phyloP scores from a whole-genome alignment of 2,113 vertebrate species.

The Atherinomorus stipes region DNA sequence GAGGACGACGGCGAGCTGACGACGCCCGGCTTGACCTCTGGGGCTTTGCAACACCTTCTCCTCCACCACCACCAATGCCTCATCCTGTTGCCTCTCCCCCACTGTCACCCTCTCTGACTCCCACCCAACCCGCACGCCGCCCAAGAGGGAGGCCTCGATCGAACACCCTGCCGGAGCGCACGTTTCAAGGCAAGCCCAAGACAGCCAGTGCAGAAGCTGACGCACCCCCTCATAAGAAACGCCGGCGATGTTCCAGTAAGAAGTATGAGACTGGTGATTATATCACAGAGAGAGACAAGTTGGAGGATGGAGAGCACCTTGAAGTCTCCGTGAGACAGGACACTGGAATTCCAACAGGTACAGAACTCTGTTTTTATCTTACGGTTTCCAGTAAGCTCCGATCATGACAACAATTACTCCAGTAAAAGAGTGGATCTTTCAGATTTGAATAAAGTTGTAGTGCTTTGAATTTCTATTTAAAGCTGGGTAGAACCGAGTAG shows the following conservation, averaged over 20 bases:
- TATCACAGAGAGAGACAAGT: conserved; percentile 88
- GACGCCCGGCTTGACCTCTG: conserved; percentile 80
- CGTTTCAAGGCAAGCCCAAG: conserved; percentile 59
- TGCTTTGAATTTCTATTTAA: not conserved
- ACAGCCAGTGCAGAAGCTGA: conserved; percentile 50
- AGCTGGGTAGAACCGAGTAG: not conserved
- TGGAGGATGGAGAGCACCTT: conserved; percentile 76
- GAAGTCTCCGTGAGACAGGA: conserved; percentile 77
- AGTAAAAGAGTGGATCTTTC: not conserved
- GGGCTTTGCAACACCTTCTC: conserved; percentile 81
- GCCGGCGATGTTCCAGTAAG: conserved; percentile 90
- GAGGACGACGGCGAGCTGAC: conserved; percentile 78
- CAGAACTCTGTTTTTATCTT: conserved; percentile 2
- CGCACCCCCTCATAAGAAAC: conserved; percentile 86
- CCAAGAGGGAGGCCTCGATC: conserved; percentile 83
- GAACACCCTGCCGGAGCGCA: conserved; percentile 70
- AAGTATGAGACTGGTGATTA: conserved; percentile 97
- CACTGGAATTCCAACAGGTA: conserved; percentile 83
- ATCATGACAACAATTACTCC: not conserved
- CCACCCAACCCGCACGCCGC: conserved; percentile 66
- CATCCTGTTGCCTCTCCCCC: conserved; percentile 42
- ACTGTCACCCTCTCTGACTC: conserved; percentile 38
- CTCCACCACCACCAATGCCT: conserved; percentile 67
- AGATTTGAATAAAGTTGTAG: not conserved
- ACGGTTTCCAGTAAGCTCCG: not conserved